phyloP scores from a whole-genome alignment of 2,797 vertebrate species.

The Gymnopithys bicolor region DNA sequence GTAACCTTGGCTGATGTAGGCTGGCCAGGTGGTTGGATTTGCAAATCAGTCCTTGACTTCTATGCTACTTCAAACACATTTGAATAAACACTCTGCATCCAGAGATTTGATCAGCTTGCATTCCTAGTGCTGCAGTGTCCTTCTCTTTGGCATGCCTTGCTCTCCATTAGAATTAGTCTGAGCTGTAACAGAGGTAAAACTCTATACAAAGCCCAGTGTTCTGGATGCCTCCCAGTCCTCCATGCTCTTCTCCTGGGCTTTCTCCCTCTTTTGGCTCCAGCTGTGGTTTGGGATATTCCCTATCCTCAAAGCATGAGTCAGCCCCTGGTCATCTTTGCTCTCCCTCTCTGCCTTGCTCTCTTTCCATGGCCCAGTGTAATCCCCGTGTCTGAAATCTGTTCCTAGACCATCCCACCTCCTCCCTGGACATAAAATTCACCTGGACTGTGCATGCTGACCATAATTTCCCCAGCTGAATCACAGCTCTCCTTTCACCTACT shows the following conservation, averaged over 20 bases:
- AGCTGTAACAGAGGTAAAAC: neutral
- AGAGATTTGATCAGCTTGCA: constrained; percentile 8
- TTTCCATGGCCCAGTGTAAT: neutral
- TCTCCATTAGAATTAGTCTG: neutral
- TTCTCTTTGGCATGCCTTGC: neutral
- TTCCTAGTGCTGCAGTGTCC: constrained; percentile 38
- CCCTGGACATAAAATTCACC: neutral
- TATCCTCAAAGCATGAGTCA: neutral
- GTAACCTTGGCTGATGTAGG: neutral
- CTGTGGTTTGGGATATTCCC: neutral
- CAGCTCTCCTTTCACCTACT: neutral
- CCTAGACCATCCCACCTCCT: neutral
- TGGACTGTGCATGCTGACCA: no score
- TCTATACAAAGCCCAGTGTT: neutral
- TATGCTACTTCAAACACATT: constrained; percentile 4
- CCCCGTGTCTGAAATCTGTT: neutral
- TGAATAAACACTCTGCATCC: constrained; percentile 35
- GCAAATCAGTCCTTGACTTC: constrained; percentile 31
- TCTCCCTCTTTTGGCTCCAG: neutral
- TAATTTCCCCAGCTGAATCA: neutral
- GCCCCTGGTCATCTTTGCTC: neutral
- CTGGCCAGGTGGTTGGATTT: constrained; percentile 26
- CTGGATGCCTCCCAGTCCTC: neutral
- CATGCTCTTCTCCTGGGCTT: neutral
- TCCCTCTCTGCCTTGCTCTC: neutral